Percentiles rank a stretch among this genome's conserved stretches.
These are phyloP conservation scores for Nicator chloris DNA, from an alignment of 2,113 vertebrate genomes.

Conservation along the genomic window DNA sequence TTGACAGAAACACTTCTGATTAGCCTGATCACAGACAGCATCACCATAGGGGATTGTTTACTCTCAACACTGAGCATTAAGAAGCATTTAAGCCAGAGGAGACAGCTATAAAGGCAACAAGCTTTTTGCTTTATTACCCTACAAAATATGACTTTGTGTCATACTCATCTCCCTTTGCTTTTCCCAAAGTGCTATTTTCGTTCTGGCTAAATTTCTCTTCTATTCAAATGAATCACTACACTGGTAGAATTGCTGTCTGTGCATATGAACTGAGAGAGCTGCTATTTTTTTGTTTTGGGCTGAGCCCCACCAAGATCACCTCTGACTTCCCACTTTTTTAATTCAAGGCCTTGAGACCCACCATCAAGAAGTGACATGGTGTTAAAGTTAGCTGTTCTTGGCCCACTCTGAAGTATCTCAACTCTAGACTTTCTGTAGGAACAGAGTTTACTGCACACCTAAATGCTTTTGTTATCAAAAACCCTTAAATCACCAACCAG, in stretches of 20 bases:
- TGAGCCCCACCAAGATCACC: background rate
- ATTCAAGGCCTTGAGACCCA: background rate
- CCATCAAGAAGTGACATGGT: background rate
- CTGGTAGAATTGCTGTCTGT: background rate
- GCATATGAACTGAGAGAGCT: fast-evolving
- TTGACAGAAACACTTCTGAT: background rate
- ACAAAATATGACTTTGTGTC: background rate
- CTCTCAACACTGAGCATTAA: background rate
- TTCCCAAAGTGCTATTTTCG: background rate
- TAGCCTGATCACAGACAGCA: background rate
- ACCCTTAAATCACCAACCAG: background rate
- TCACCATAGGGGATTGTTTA: background rate
- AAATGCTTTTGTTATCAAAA: background rate
- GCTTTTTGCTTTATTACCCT: background rate
- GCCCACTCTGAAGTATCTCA: background rate
- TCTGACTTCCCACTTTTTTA: background rate
- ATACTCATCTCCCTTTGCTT: background rate
- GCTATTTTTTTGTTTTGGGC: background rate
- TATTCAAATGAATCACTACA: background rate
- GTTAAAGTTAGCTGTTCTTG: background rate
- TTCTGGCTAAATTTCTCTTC: background rate
- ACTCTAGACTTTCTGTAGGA: fast-evolving
- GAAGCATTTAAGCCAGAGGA: background rate
- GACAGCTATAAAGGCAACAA: background rate
- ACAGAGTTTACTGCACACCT: background rate